A percentile compares a stretch with the other conserved stretches of the same genome.
Conservation (phyloP, 1,140 invertebrate genomes). For the Drosophila navojoa region DNA sequence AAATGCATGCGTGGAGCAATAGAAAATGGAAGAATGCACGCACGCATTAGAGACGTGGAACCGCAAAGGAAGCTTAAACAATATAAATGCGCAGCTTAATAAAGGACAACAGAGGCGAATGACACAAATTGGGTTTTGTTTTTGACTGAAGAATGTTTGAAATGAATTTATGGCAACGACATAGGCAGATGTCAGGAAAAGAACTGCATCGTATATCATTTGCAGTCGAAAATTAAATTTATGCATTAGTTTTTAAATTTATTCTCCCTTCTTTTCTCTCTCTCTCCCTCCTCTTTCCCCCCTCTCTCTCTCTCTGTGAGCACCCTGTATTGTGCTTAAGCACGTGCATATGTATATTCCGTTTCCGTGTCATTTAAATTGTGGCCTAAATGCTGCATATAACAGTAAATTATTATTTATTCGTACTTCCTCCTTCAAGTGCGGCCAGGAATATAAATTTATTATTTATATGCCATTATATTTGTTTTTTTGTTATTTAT, state of each 20-base stretch:
- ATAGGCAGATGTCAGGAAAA: not conserved
- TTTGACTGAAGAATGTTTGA: conserved; percentile 32
- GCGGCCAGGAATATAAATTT: conserved; percentile 55
- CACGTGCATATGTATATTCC: not conserved
- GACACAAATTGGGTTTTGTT: conserved; percentile 47
- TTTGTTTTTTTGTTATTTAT: conserved; percentile 46
- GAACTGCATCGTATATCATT: too few relatives aligned
- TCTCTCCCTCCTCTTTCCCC: not conserved
- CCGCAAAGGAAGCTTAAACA: conserved; percentile 17
- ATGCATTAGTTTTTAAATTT: too few relatives aligned
- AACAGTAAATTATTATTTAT: conserved; percentile 76
- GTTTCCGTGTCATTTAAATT: conserved; percentile 62
- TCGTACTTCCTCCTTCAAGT: conserved; percentile 49
- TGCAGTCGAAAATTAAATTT: too few relatives aligned
- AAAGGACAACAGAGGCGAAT: conserved; percentile 34
- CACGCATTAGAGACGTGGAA: not conserved
- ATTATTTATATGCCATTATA: conserved; percentile 72
- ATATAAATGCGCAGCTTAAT: conserved; percentile 13
- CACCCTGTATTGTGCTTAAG: conserved; percentile 38
- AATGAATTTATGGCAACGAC: conserved; percentile 10
- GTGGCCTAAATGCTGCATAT: conserved; percentile 53
- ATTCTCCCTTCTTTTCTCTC: too few relatives aligned
- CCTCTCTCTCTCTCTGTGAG: not conserved
- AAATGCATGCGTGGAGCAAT: conserved; percentile 14
- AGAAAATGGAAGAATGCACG: conserved; percentile 16